These are phyloP conservation scores for Cranoglanis bouderius DNA, from an alignment of 2,113 vertebrate genomes.

Conservation along the genomic window DNA sequence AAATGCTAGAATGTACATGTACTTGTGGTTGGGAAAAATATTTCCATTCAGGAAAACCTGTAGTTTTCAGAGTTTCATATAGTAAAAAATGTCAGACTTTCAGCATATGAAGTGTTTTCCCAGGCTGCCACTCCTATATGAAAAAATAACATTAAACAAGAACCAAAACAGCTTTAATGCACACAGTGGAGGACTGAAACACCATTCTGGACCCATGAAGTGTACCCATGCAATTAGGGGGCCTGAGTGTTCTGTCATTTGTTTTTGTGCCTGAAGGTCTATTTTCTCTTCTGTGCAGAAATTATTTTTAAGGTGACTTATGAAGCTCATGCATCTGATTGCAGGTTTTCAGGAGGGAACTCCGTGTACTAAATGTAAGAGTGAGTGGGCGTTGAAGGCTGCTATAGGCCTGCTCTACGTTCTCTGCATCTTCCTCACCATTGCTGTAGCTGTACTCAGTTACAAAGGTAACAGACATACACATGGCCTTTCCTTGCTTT, in stretches of 20 bases:
- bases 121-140: background rate
- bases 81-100: background rate
- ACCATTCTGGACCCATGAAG: background rate
- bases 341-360: conserved; percentile 95
- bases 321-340: conserved; percentile 14
- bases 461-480: conserved; percentile 86
- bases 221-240: background rate
- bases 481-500: background rate
- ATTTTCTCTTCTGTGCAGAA: background rate
- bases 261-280: background rate
- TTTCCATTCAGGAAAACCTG: background rate
- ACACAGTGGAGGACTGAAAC: background rate
- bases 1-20: background rate
- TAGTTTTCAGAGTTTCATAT: background rate
- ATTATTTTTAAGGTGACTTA: background rate
- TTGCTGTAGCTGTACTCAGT: conserved; percentile 91
- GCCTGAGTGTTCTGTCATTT: background rate
- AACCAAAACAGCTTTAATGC: background rate
- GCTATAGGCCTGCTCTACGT: conserved; percentile 91
- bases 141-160: background rate
- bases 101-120: background rate
- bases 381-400: conserved; percentile 93
- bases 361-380: conserved; percentile 95
- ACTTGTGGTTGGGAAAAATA: background rate
- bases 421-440: conserved; percentile 88